Conservation (phyloP, 2,888 invertebrate species). For the Neocrepidodera transversa region DNA sequence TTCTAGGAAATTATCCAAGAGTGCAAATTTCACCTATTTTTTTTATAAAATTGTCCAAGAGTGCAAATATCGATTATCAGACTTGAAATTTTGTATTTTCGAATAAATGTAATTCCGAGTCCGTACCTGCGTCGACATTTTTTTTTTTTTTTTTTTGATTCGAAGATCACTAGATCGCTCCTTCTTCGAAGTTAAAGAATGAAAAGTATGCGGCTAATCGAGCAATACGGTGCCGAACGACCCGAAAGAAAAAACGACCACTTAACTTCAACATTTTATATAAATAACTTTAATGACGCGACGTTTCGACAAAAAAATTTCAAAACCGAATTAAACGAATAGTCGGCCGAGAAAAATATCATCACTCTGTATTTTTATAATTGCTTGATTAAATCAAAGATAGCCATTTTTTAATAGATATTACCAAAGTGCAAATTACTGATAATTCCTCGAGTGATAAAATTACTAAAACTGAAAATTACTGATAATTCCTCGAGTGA, state of each 20-base stretch:
- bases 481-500: too few relatives aligned
- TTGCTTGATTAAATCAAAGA: constrained; percentile 22
- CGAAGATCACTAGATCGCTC: constrained; percentile 11
- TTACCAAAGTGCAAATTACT: too few relatives aligned
- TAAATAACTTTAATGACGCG: constrained; percentile 20
- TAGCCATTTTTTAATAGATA: too few relatives aligned
- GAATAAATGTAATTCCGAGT: too few relatives aligned
- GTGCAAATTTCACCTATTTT: too few relatives aligned
- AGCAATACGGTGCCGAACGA: constrained; percentile 18
- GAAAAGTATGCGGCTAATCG: constrained; percentile 17
- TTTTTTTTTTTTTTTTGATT: too few relatives aligned
- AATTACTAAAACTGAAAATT: too few relatives aligned
- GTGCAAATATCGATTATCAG: too few relatives aligned
- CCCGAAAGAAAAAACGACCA: constrained; percentile 8
- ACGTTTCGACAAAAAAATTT: constrained; percentile 2
- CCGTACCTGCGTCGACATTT: constrained; percentile 1
- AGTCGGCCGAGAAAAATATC: constrained; percentile 1
- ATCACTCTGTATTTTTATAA: constrained; percentile 19
- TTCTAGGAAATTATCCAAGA: too few relatives aligned
- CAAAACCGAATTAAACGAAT: constrained; percentile 12
- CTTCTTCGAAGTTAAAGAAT: constrained; percentile 5
- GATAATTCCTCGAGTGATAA: too few relatives aligned
- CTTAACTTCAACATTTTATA: constrained; percentile 21
- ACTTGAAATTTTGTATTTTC: too few relatives aligned
- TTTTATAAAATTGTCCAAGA: too few relatives aligned